Percentiles rank a stretch among this genome's conserved stretches.
Conservation (phyloP, 2,888 invertebrate genomes). For the Periphyllus acericola region DNA sequence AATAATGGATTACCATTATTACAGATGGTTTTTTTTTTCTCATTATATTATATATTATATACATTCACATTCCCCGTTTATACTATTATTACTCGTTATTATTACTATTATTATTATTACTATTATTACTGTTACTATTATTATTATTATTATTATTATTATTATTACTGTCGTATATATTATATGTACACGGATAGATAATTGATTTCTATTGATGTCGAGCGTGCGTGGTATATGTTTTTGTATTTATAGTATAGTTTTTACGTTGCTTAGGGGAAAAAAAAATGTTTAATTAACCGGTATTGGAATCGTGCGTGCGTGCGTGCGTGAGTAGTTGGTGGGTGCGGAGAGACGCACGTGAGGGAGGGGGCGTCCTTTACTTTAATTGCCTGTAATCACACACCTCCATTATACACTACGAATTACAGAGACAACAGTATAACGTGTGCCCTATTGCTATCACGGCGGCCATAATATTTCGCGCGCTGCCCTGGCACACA, state of each 20-base stretch:
- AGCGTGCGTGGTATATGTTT: neutral
- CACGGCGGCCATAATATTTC: slow-evolving; percentile 52
- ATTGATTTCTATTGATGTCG: neutral
- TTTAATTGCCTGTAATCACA: slow-evolving; percentile 58
- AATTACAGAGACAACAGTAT: slow-evolving; percentile 26
- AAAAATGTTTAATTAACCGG: slow-evolving; percentile 48
- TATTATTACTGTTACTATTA: no score
- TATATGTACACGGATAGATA: neutral
- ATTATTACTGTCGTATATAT: no score
- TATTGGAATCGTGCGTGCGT: slow-evolving; percentile 21
- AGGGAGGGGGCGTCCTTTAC: slow-evolving; percentile 38
- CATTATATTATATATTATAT: no score
- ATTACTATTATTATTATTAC: no score
- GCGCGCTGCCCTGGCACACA: slow-evolving; percentile 13
- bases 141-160: no score
- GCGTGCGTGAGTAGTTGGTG: neutral
- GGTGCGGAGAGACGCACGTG: neutral
- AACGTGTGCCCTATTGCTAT: slow-evolving; percentile 53
- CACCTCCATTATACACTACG: slow-evolving; percentile 36
- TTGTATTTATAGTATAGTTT: slow-evolving; percentile 20
- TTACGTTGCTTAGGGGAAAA: slow-evolving; percentile 27
- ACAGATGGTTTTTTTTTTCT: neutral
- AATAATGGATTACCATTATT: slow-evolving; percentile 44
- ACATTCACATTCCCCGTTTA: neutral
- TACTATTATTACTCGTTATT: neutral